These are phyloP conservation scores for Dolichomitus sp. DNA, from an alignment of 2,888 invertebrate genomes.

Conservation along the genomic window DNA sequence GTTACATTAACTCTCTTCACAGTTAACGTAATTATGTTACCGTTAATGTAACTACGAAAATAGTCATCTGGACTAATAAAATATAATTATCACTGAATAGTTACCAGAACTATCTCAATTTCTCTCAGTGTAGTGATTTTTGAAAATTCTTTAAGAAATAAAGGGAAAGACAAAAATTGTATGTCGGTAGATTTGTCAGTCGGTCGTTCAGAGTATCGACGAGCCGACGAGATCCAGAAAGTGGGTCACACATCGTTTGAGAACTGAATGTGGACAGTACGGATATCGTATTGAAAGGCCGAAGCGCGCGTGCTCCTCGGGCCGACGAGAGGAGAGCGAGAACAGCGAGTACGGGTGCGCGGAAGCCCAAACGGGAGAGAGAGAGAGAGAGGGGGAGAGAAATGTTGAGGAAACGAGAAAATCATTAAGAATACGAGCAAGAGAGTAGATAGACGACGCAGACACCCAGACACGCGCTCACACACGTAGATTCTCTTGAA, in stretches of 20 bases:
- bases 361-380: not conserved
- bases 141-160: not conserved
- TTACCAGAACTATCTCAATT: too few relatives aligned
- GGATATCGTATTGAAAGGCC: conserved; percentile 55
- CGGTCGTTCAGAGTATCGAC: conserved; percentile 13
- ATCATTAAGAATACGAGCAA: conserved; percentile 54
- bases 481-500: conserved; percentile 6
- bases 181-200: not conserved
- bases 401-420: conserved; percentile 48
- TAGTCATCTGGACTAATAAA: too few relatives aligned
- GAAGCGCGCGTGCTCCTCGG: conserved; percentile 49
- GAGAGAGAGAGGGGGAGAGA: conserved; percentile 20
- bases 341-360: not conserved
- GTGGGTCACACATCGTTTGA: conserved; percentile 35
- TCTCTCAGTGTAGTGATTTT: not conserved
- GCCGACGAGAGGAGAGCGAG: conserved; percentile 30
- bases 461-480: conserved; percentile 9
- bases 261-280: conserved; percentile 46
- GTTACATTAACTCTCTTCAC: too few relatives aligned
- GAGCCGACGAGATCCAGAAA: conserved; percentile 29
- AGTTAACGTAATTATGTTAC: too few relatives aligned
- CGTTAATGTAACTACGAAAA: too few relatives aligned
- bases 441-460: conserved; percentile 42
- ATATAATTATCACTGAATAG: too few relatives aligned
- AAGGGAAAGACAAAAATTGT: not conserved